These are phyloP conservation scores for Gymnocypris eckloni DNA, from an alignment of 2,797 vertebrate species.

Conservation along the genomic window DNA sequence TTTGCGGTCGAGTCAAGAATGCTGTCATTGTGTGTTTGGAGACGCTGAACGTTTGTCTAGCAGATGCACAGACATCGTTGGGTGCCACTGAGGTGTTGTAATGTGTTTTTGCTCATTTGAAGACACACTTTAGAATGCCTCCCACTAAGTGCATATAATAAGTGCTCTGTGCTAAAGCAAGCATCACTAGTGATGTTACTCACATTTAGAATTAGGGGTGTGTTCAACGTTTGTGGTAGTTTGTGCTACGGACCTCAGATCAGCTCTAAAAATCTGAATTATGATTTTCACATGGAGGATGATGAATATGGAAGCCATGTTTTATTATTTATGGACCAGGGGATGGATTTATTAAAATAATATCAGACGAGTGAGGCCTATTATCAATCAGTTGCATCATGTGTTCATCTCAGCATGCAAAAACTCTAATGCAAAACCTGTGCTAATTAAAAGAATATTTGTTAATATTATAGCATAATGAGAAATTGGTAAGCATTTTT, in stretches of 20 bases:
- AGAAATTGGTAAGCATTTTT: not conserved
- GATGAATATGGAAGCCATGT: not conserved
- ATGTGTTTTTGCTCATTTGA: conserved; percentile 13
- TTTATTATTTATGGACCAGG: not conserved
- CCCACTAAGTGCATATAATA: not conserved
- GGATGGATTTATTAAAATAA: not conserved
- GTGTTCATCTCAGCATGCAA: too few relatives aligned
- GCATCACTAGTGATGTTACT: not conserved
- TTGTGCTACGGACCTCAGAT: not conserved
- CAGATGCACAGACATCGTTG: conserved; percentile 23
- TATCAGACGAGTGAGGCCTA: not conserved
- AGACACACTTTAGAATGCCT: conserved; percentile 5
- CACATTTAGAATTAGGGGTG: not conserved
- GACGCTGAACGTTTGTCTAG: not conserved
- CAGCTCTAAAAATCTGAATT: not conserved
- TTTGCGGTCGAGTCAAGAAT: conserved; percentile 17
- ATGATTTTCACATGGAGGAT: not conserved
- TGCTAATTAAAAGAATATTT: not conserved
- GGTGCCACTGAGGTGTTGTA: conserved; percentile 6
- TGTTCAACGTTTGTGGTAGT: not conserved
- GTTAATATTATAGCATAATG: not conserved
- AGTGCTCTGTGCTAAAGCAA: conserved; percentile 14
- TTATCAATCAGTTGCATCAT: not conserved
- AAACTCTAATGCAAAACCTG: not conserved
- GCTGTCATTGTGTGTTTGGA: conserved; percentile 35